Evolutionary conservation across 2,888 invertebrate genomes (phyloP).

Genomic region (Oscheius sp.): DNA sequence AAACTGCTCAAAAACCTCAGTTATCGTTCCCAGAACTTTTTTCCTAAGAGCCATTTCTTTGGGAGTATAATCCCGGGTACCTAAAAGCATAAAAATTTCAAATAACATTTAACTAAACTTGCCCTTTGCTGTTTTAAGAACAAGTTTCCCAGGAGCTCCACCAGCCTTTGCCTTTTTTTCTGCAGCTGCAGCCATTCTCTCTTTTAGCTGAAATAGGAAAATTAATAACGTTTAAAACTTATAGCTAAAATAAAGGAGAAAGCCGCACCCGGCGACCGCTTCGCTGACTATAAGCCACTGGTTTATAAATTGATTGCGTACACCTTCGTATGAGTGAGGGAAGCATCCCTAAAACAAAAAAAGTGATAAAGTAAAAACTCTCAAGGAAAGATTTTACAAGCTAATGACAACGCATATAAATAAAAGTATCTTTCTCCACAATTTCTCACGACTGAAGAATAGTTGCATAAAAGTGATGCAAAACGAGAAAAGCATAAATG

Average conservation of each 20-base stretch:
- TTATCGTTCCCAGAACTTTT: slow-evolving; percentile 80
- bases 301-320: slow-evolving; percentile 34
- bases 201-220: slow-evolving; percentile 78
- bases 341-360: slow-evolving; percentile 26
- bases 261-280: slow-evolving; percentile 60
- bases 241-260: not conserved
- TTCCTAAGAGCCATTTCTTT: slow-evolving; percentile 89
- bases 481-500: not conserved
- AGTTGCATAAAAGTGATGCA: not conserved
- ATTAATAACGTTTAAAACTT: not conserved
- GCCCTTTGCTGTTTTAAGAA: slow-evolving; percentile 67
- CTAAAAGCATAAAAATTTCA: slow-evolving; percentile 44
- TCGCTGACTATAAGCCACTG: slow-evolving; percentile 59
- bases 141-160: slow-evolving; percentile 51
- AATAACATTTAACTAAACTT: not conserved
- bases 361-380: not conserved
- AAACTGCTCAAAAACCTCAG: slow-evolving; percentile 89
- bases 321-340: slow-evolving; percentile 29
- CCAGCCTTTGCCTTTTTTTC: slow-evolving; percentile 81
- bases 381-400: not conserved
- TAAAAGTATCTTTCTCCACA: not conserved
- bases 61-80: slow-evolving; percentile 90
- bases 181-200: slow-evolving; percentile 84
- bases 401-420: not conserved
- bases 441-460: not conserved